Percentiles rank a stretch among this genome's conserved stretches.
Evolutionary conservation across 2,113 vertebrate species (phyloP).

Genomic region (Catharus fuscescens): DNA sequence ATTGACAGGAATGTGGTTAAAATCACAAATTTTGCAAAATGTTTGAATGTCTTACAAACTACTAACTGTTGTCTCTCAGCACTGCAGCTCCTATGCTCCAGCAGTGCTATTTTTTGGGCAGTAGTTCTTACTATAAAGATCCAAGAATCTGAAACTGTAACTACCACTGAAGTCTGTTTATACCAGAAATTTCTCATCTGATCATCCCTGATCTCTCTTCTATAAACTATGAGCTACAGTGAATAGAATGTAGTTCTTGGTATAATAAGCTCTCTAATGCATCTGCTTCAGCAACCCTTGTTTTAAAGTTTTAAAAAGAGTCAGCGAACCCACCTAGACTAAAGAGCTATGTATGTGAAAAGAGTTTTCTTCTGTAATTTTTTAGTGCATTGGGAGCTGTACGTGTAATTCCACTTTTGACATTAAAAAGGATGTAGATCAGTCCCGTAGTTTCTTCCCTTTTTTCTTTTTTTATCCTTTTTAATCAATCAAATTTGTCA

Average conservation of each 20-base stretch:
- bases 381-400: background rate
- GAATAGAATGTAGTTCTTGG: background rate
- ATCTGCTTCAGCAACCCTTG: background rate
- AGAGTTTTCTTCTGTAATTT: background rate
- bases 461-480: background rate
- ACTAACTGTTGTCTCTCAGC: background rate
- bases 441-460: background rate
- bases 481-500: constrained; percentile 15
- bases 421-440: background rate
- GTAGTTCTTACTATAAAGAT: background rate
- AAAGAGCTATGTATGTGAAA: background rate
- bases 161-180: background rate
- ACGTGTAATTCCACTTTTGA: background rate
- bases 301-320: background rate
- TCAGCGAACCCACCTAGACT: background rate
- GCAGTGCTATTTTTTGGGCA: background rate
- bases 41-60: background rate
- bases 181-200: background rate
- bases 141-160: background rate
- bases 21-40: background rate
- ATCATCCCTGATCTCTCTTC: background rate
- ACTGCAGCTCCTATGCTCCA: background rate
- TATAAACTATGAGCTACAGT: background rate
- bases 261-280: background rate
- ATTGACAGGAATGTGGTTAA: background rate